phyloP scores from a whole-genome alignment of 2,888 invertebrate genomes.

The Acronicta alni region DNA sequence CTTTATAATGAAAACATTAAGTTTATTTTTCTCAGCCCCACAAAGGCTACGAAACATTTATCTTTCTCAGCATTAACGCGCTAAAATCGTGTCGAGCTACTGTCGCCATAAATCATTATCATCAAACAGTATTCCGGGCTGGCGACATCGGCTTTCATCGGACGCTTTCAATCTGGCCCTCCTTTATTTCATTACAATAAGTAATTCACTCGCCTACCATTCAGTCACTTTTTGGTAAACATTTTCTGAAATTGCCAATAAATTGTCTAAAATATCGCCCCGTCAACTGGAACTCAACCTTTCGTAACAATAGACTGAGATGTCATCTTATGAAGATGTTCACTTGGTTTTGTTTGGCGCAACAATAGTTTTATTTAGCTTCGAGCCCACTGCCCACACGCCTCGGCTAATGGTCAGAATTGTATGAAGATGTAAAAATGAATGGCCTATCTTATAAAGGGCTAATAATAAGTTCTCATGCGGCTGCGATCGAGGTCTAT shows the following conservation, averaged over 20 bases:
- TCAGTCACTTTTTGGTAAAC: slow-evolving; percentile 86
- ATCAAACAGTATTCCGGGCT: slow-evolving; percentile 79
- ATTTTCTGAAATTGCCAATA: slow-evolving; percentile 87
- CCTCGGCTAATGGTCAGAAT: slow-evolving; percentile 86
- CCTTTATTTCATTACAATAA: slow-evolving; percentile 88
- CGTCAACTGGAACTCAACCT: slow-evolving; percentile 71
- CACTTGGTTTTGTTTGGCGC: slow-evolving; percentile 85
- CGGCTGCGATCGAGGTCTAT: slow-evolving; percentile 82
- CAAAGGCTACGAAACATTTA: slow-evolving; percentile 81
- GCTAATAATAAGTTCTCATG: slow-evolving; percentile 88
- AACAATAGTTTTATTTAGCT: slow-evolving; percentile 89
- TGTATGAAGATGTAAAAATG: slow-evolving; percentile 88
- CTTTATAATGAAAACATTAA: slow-evolving; percentile 63
- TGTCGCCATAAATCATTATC: slow-evolving; percentile 87
- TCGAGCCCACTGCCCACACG: slow-evolving; percentile 88
- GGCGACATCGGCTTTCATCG: slow-evolving; percentile 82
- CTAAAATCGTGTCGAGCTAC: slow-evolving; percentile 82
- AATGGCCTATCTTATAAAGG: slow-evolving; percentile 82
- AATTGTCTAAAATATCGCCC: slow-evolving; percentile 84
- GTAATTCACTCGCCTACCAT: slow-evolving; percentile 86
- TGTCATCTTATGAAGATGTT: slow-evolving; percentile 86
- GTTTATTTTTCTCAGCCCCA: slow-evolving; percentile 71
- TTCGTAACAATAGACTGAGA: slow-evolving; percentile 80
- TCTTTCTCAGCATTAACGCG: slow-evolving; percentile 83
- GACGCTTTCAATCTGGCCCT: slow-evolving; percentile 86